Conservation (phyloP, 2,888 invertebrate genomes). For the Dryobotodes eremita region DNA sequence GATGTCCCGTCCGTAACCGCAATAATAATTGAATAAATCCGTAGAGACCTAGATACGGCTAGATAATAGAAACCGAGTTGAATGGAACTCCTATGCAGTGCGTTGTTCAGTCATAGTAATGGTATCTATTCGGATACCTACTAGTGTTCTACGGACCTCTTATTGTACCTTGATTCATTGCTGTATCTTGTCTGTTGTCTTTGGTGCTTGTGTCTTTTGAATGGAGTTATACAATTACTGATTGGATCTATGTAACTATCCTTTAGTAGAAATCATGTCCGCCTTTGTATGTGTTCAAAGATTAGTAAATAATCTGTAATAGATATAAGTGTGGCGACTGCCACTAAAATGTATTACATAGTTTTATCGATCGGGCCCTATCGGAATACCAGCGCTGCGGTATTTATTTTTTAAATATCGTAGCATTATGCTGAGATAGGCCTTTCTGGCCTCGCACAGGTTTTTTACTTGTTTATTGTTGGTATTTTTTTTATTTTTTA, state of each 20-base stretch:
- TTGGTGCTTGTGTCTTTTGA: conserved; percentile 13
- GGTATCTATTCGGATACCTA: conserved; percentile 23
- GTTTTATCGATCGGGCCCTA: too few species aligned
- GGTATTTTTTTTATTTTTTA: too few species aligned
- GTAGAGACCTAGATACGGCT: conserved; percentile 42
- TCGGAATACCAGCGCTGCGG: too few species aligned
- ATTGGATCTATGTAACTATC: neutral
- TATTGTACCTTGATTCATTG: conserved; percentile 32
- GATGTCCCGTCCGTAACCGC: conserved; percentile 26
- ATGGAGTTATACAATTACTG: neutral
- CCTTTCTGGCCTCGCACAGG: too few species aligned
- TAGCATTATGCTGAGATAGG: too few species aligned
- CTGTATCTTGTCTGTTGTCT: too few species aligned
- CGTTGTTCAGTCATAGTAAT: conserved; percentile 39
- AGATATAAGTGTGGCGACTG: neutral
- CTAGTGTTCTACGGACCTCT: neutral
- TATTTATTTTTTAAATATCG: too few species aligned
- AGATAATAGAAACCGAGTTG: conserved; percentile 52
- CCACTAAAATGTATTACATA: neutral
- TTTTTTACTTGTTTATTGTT: too few species aligned
- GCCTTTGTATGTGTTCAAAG: neutral
- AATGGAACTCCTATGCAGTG: conserved; percentile 60
- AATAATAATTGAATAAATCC: conserved; percentile 58
- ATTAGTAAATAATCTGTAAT: neutral
- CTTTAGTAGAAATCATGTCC: neutral